Conservation (phyloP, 1,140 invertebrate species). For the Metopolophium dirhodum region DNA sequence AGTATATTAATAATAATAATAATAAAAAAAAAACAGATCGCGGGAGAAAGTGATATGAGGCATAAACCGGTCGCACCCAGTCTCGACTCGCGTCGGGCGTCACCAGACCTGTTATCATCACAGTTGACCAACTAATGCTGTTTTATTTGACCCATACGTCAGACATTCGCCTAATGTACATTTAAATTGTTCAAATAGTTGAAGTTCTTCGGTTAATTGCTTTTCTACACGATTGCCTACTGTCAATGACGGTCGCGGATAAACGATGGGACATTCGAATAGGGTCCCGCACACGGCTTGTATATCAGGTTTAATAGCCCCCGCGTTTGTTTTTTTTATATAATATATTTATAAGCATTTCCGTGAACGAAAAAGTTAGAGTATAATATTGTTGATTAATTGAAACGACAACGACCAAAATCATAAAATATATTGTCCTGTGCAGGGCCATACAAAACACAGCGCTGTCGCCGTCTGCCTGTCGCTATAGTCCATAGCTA, state of each 20-base stretch:
- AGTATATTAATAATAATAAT: neutral
- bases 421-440: neutral
- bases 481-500: neutral
- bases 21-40: neutral
- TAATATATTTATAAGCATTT: neutral
- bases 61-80: conserved; percentile 39
- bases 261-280: neutral
- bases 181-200: neutral
- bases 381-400: neutral
- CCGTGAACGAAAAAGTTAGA: neutral
- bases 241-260: neutral
- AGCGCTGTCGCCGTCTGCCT: neutral
- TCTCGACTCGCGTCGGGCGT: neutral
- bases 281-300: too few relatives aligned
- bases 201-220: neutral
- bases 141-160: neutral
- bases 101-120: neutral
- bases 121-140: conserved; percentile 29
- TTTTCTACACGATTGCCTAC: neutral
- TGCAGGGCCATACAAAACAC: neutral
- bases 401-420: neutral
- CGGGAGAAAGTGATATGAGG: conserved; percentile 32
- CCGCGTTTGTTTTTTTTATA: neutral
- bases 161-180: neutral
- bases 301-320: neutral